Evolutionary conservation across 1,140 invertebrate species (phyloP).

Genomic region (Formica exsecta): DNA sequence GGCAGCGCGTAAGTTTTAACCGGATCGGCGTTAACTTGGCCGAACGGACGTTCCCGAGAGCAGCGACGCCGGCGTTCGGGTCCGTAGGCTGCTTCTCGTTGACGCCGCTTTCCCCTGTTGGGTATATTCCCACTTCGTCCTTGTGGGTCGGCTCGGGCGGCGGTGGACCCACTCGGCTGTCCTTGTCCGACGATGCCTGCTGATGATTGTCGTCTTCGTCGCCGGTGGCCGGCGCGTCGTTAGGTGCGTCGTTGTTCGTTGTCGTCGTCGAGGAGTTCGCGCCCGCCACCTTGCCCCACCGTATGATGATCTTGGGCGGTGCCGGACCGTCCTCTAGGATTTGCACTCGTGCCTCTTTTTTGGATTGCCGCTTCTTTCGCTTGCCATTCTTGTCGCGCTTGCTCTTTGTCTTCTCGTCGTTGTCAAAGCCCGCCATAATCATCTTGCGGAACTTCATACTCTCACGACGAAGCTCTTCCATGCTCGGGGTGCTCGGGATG

Average conservation of each 20-base stretch:
- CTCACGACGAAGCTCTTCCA: slow-evolving; percentile 93
- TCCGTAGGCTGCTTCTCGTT: slow-evolving; percentile 81
- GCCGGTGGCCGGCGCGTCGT: slow-evolving; percentile 43
- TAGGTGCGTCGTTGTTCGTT: slow-evolving; percentile 46
- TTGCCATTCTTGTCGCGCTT: slow-evolving; percentile 89
- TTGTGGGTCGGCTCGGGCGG: slow-evolving; percentile 84
- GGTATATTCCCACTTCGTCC: slow-evolving; percentile 83
- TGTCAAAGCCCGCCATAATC: slow-evolving; percentile 93
- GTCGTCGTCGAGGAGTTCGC: slow-evolving; percentile 49
- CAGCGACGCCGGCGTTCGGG: slow-evolving; percentile 81
- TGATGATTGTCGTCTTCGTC: slow-evolving; percentile 64
- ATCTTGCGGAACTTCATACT: slow-evolving; percentile 95
- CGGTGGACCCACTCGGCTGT: slow-evolving; percentile 74
- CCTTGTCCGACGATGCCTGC: slow-evolving; percentile 43
- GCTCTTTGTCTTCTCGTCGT: slow-evolving; percentile 88
- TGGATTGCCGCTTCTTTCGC: slow-evolving; percentile 88
- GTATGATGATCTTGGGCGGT: slow-evolving; percentile 90
- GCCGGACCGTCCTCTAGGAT: slow-evolving; percentile 88
- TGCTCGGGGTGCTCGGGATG: slow-evolving; percentile 89
- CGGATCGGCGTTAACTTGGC: slow-evolving; percentile 92
- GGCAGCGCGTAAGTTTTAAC: slow-evolving; percentile 93
- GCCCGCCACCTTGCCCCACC: slow-evolving; percentile 86
- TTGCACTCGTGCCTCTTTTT: slow-evolving; percentile 89
- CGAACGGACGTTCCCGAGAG: slow-evolving; percentile 88
- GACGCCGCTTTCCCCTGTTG: slow-evolving; percentile 80